Conservation (phyloP, 1,140 invertebrate genomes). For the Drosophila cardini region DNA sequence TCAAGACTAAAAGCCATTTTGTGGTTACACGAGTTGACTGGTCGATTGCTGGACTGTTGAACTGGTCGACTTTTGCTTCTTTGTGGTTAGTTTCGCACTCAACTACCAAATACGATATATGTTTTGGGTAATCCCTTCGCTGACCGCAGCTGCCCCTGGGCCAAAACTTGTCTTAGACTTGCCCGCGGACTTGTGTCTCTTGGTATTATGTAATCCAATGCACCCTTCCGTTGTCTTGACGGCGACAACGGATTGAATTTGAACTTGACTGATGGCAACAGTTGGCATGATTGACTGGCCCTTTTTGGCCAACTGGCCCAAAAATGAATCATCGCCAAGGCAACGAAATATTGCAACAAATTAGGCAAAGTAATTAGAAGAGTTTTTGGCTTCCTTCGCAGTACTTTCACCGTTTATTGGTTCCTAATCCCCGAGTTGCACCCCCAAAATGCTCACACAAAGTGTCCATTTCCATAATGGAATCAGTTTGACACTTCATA, state of each 20-base stretch:
- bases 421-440: not conserved
- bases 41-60: not conserved
- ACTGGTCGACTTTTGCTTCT: not conserved
- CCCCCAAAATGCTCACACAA: slow-evolving; percentile 59
- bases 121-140: slow-evolving; percentile 30
- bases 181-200: slow-evolving; percentile 39
- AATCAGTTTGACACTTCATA: slow-evolving; percentile 67
- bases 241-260: slow-evolving; percentile 54
- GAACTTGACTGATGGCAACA: slow-evolving; percentile 77
- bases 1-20: slow-evolving; percentile 59
- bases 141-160: slow-evolving; percentile 52
- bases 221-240: slow-evolving; percentile 54
- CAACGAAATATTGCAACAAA: slow-evolving; percentile 68
- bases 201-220: slow-evolving; percentile 74
- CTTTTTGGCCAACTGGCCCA: slow-evolving; percentile 35
- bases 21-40: slow-evolving; percentile 54
- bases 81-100: slow-evolving; percentile 29
- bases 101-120: slow-evolving; percentile 4
- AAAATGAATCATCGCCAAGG: slow-evolving; percentile 67
- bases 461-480: slow-evolving; percentile 71
- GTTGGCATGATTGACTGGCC: slow-evolving; percentile 76
- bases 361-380: slow-evolving; percentile 72
- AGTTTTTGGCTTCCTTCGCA: slow-evolving; percentile 44
- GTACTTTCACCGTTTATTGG: slow-evolving; percentile 52
- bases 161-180: slow-evolving; percentile 10